Percentiles rank a stretch among this genome's conserved stretches.
Evolutionary conservation across 2,888 invertebrate species (phyloP).

Genomic region (Caenorhabditis sp.): DNA sequence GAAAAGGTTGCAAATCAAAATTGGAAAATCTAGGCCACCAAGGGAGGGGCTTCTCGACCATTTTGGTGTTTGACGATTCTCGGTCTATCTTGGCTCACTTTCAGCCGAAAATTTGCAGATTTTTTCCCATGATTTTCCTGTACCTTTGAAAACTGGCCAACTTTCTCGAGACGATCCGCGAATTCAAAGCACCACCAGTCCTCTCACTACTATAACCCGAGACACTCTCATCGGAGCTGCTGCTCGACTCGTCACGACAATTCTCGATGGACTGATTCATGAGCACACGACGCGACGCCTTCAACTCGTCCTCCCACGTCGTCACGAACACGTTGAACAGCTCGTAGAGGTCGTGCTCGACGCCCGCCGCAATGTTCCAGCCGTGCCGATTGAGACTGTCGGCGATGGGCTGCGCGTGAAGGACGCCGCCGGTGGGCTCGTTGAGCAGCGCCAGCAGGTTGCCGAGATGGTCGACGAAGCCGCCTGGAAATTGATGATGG

Average conservation of each 20-base stretch:
- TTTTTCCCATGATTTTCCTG: neutral
- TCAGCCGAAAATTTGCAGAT: neutral
- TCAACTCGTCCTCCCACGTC: constrained; percentile 92
- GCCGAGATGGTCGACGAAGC: constrained; percentile 19
- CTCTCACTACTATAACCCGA: neutral
- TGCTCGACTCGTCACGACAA: constrained; percentile 31
- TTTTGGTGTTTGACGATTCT: too few species aligned
- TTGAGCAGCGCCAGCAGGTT: constrained; percentile 62
- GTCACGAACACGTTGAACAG: constrained; percentile 92
- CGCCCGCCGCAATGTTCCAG: constrained; percentile 72
- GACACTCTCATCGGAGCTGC: constrained; percentile 19
- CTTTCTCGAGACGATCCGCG: too few species aligned
- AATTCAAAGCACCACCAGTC: constrained; percentile 5
- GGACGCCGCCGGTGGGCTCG: constrained; percentile 37
- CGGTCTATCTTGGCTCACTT: too few species aligned
- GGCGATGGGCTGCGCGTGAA: constrained; percentile 65
- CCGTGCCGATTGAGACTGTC: constrained; percentile 64
- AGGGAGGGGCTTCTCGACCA: too few species aligned
- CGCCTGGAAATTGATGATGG: constrained; percentile 25
- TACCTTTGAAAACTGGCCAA: constrained; percentile 56
- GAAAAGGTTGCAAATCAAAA: too few species aligned
- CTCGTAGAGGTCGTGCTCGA: constrained; percentile 91
- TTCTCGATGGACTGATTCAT: constrained; percentile 52
- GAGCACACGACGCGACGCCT: constrained; percentile 37
- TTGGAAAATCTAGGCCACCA: too few species aligned